Conservation (phyloP, 2,888 invertebrate species). For the Podabrus alpinus region DNA sequence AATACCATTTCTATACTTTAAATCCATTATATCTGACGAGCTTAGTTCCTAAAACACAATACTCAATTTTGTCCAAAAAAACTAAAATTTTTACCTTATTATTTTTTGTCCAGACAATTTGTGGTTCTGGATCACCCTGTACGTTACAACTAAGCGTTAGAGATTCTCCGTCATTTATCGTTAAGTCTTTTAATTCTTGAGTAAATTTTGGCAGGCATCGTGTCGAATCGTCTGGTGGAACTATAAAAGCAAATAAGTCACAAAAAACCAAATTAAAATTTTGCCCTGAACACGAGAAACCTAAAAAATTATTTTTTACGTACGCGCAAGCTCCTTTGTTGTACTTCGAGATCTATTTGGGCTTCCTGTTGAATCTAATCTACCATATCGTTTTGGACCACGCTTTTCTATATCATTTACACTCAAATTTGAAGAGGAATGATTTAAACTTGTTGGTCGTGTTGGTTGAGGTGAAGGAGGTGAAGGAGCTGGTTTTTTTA, state of each 20-base stretch:
- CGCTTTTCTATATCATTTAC: slow-evolving; percentile 58
- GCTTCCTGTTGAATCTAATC: slow-evolving; percentile 75
- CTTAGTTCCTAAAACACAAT: slow-evolving; percentile 57
- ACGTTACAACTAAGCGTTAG: slow-evolving; percentile 82
- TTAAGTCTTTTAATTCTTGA: slow-evolving; percentile 73
- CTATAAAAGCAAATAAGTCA: slow-evolving; percentile 55
- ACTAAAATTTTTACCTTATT: slow-evolving; percentile 67
- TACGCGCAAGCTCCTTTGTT: slow-evolving; percentile 86
- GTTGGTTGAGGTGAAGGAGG: slow-evolving; percentile 56
- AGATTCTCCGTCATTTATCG: slow-evolving; percentile 86
- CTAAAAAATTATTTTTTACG: slow-evolving; percentile 51
- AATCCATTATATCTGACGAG: slow-evolving; percentile 83
- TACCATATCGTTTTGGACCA: slow-evolving; percentile 68
- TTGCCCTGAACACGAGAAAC: neutral
- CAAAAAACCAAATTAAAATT: neutral
- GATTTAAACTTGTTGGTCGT: slow-evolving; percentile 52
- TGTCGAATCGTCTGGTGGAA: slow-evolving; percentile 82
- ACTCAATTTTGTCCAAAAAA: neutral
- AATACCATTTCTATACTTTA: slow-evolving; percentile 89
- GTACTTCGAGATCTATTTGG: slow-evolving; percentile 86
- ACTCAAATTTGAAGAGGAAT: slow-evolving; percentile 52
- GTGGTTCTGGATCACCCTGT: slow-evolving; percentile 90
- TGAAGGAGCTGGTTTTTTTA: slow-evolving; percentile 59
- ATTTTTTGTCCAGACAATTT: slow-evolving; percentile 88
- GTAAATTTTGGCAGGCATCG: slow-evolving; percentile 89